Evolutionary conservation across 2,113 vertebrate species (phyloP).

Genomic region (Corydoras maculifer): DNA sequence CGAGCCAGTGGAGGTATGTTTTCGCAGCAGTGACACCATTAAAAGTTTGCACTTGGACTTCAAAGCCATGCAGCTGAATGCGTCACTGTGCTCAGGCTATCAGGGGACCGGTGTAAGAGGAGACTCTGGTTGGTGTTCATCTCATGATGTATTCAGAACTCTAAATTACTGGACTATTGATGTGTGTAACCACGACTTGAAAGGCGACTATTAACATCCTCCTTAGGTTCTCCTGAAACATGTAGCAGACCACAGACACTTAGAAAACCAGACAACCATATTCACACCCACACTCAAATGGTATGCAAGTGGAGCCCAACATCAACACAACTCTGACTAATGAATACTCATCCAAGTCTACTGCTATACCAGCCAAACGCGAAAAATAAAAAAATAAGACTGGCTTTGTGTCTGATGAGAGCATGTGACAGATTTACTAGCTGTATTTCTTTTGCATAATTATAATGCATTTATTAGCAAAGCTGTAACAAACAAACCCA

Average conservation of each 20-base stretch:
- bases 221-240: conserved; percentile 11
- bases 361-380: too few species aligned
- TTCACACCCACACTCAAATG: not conserved
- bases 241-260: conserved; percentile 4
- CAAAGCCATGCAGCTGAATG: conserved; percentile 1
- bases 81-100: not conserved
- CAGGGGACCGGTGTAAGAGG: too few species aligned
- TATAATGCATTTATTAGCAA: too few species aligned
- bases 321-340: not conserved
- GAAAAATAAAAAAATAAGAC: too few species aligned
- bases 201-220: not conserved
- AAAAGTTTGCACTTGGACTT: conserved; percentile 21
- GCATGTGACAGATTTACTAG: too few species aligned
- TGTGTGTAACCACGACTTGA: conserved; percentile 13
- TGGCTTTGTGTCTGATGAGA: too few species aligned
- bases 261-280: not conserved
- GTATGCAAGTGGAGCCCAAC: not conserved
- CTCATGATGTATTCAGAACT: too few species aligned
- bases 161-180: not conserved
- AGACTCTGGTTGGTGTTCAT: not conserved
- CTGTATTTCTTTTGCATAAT: too few species aligned
- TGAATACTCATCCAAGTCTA: too few species aligned
- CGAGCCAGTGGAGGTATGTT: conserved; percentile 2
- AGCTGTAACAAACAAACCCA: too few species aligned
- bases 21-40: not conserved